Conservation (phyloP, 2,113 vertebrate genomes). For the Ptilorrhoa leucosticta region DNA sequence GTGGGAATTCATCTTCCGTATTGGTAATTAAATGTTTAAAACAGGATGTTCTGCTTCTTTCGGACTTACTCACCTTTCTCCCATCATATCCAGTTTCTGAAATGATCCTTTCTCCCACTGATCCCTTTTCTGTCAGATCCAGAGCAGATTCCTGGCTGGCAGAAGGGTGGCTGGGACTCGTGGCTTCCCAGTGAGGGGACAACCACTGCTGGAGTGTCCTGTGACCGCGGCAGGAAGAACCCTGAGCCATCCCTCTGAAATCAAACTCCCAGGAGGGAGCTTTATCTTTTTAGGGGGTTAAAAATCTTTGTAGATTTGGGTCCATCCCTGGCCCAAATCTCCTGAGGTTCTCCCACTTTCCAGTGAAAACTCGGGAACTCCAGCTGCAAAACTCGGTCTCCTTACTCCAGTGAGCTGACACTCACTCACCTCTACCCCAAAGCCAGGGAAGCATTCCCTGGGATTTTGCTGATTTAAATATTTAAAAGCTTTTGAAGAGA, state of each 20-base stretch:
- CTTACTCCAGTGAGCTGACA: neutral
- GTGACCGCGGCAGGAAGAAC: neutral
- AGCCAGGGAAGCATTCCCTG: neutral
- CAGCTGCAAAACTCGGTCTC: neutral
- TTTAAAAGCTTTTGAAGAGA: slow-evolving; percentile 13
- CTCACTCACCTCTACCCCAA: neutral
- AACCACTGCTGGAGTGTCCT: neutral
- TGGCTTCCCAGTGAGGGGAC: neutral
- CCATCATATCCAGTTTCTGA: neutral
- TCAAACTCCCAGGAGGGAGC: neutral
- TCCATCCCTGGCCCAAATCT: neutral
- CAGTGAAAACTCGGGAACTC: neutral
- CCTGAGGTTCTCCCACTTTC: neutral
- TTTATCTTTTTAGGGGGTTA: neutral
- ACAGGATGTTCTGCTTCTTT: neutral
- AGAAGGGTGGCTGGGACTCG: neutral
- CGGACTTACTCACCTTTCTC: neutral
- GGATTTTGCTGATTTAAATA: slow-evolving; percentile 24
- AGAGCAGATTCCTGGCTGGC: neutral
- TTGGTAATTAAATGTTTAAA: neutral
- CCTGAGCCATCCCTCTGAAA: neutral
- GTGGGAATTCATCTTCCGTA: neutral
- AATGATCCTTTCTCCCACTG: neutral
- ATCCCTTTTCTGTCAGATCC: neutral
- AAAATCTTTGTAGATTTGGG: neutral